Evolutionary conservation across 30 jellyfish, hydroid and myxozoan species (phyloP).

Genomic region (Pelagia noctiluca): DNA sequence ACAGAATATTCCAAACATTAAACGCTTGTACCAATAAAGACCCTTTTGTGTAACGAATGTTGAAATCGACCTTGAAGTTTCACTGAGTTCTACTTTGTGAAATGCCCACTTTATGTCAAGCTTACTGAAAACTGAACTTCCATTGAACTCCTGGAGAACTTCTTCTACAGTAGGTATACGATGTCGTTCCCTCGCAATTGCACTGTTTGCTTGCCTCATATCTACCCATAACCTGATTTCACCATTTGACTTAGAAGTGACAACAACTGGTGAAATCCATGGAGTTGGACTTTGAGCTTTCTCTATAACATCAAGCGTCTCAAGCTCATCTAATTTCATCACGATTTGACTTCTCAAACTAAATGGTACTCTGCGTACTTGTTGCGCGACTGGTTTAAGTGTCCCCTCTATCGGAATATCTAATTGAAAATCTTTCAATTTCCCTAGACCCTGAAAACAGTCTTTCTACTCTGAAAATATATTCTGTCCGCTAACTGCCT

Average conservation of each 20-base stretch:
- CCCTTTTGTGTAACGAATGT: slow-evolving; percentile 67
- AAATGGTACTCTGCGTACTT: slow-evolving; percentile 50
- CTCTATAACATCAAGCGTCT: slow-evolving; percentile 67
- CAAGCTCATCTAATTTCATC: slow-evolving; percentile 67
- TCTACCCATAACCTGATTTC: slow-evolving; percentile 64
- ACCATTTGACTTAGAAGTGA: slow-evolving; percentile 36
- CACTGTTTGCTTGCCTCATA: slow-evolving; percentile 65
- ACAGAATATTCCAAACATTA: slow-evolving; percentile 73
- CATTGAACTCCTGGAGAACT: slow-evolving; percentile 53
- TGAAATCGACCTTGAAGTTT: slow-evolving; percentile 60
- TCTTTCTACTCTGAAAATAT: slow-evolving; percentile 28
- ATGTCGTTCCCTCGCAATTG: slow-evolving; percentile 68
- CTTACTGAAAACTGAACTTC: slow-evolving; percentile 48
- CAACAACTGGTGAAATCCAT: slow-evolving; percentile 68
- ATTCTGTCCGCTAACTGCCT: slow-evolving; percentile 37
- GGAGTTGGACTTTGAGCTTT: slow-evolving; percentile 62
- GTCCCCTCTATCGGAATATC: slow-evolving; percentile 54
- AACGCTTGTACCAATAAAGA: slow-evolving; percentile 51
- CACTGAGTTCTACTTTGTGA: slow-evolving; percentile 72
- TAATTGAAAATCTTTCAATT: slow-evolving; percentile 47
- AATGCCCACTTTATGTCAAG: slow-evolving; percentile 72
- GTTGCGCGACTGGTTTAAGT: slow-evolving; percentile 66
- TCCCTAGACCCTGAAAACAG: slow-evolving; percentile 67
- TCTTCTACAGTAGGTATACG: slow-evolving; percentile 70
- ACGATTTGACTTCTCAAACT: slow-evolving; percentile 33